Base-by-base conservation (phyloP, 2,888 invertebrate species). In the Sabellastarte sp. region DNA sequence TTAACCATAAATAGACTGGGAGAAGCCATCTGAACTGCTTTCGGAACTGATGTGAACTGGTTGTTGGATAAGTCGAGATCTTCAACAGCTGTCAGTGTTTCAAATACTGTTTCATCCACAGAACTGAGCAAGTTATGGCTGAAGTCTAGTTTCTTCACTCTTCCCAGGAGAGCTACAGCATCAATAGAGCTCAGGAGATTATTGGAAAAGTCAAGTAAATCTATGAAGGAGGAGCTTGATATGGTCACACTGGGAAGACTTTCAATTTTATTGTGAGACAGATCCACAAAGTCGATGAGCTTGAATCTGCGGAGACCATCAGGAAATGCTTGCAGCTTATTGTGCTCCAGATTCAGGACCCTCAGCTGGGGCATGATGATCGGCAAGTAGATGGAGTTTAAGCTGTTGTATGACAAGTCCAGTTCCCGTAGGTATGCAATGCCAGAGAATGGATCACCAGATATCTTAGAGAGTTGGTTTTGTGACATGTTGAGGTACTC, bases 321-420 rank as follows among this genome's bases (percentile, higher is more conserved):
- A 26, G 53, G 53, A 26, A 53, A 53, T 5, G 53, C 20, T 10
- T 5, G 5, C 53, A 53, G 5, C 28, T 5, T 53, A 26, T 53
- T 53, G 53, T 53, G 24, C 24, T 26, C 5, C 20, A 53, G 53
- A 10, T n/a, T 5, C 24, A 53, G 53, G 4, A 26, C 10, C 28
- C 53, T 10, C 28, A 53, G 53, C 53, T 53, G 53, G 53, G 53
- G 53, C 53, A 53, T 53, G 20, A 26, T 26, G 28, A 26, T 20
- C 28, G 53, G 53, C 4, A 53, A 26, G 28, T 10, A 5, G 5
- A 53, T 10, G 4, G 20, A 15, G 20, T 10, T 15, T 26, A 53
- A 26, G 4, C 28, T 10, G 53, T 53, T 53, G 53, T 15, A 53
- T 24, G 24, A 24, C 28, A 53, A 26, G 28, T 53, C 53, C 20